Percentiles rank a stretch among this genome's conserved stretches.
These are phyloP conservation scores for Xestia sexstrigata DNA, from an alignment of 2,888 invertebrate species.

Conservation along the genomic window DNA sequence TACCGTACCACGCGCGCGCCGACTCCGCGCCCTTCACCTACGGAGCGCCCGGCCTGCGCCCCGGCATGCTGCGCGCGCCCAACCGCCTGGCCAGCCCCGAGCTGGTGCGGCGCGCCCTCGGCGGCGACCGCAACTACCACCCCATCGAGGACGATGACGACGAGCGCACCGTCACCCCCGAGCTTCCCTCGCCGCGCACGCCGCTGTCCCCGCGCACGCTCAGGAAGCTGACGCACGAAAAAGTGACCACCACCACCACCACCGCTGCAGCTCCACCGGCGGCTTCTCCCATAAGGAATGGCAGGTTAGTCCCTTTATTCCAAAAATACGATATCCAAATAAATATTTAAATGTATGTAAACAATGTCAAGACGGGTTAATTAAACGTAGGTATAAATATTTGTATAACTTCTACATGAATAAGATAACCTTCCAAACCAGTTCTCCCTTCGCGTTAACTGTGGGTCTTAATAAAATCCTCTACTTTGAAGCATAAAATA, in stretches of 20 bases:
- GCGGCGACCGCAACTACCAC: constrained; percentile 81
- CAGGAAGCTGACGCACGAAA: constrained; percentile 84
- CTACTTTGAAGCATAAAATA: constrained; percentile 43
- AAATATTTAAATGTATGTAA: constrained; percentile 53
- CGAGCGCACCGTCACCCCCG: constrained; percentile 83
- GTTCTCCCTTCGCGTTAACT: constrained; percentile 66
- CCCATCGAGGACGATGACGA: constrained; percentile 86
- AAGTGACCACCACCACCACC: constrained; percentile 83
- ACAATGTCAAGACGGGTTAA: constrained; percentile 42
- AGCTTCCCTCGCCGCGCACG: constrained; percentile 75
- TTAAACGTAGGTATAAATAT: constrained; percentile 58
- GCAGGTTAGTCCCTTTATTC: constrained; percentile 77
- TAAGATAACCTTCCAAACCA: constrained; percentile 72
- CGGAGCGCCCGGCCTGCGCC: constrained; percentile 92
- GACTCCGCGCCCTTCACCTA: constrained; percentile 97
- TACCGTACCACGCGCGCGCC: constrained; percentile 97
- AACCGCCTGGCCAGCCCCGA: constrained; percentile 96
- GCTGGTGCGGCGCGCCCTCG: constrained; percentile 94
- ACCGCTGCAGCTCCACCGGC: constrained; percentile 74
- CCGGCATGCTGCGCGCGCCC: constrained; percentile 93
- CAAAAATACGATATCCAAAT: constrained; percentile 37
- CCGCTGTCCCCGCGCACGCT: constrained; percentile 83
- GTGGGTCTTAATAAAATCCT: constrained; percentile 64
- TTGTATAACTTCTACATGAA: constrained; percentile 64
- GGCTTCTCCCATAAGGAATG: constrained; percentile 81